Evolutionary conservation across 2,888 invertebrate species (phyloP).

Genomic region (Athalia circularis): DNA sequence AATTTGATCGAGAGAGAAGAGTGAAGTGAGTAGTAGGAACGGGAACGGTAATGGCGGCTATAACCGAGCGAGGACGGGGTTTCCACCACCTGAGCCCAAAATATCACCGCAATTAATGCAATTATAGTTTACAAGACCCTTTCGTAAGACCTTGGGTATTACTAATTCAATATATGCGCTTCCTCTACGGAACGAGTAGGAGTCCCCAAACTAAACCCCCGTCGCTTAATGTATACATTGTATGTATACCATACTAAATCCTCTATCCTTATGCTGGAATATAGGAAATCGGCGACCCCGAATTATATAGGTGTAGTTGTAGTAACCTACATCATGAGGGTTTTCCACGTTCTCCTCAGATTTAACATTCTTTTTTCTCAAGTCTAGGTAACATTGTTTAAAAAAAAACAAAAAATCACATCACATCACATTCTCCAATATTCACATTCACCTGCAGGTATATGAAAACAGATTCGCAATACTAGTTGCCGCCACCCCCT

Average conservation of each 20-base stretch:
- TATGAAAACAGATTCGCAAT: background rate
- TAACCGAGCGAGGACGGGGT: slow-evolving; percentile 70
- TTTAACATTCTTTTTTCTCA: background rate
- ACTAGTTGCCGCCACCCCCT: slow-evolving; percentile 2
- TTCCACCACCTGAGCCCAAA: slow-evolving; percentile 72
- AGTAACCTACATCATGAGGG: background rate
- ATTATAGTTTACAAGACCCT: slow-evolving; percentile 73
- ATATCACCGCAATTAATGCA: slow-evolving; percentile 73
- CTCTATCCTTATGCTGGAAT: slow-evolving; percentile 1
- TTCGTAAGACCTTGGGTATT: slow-evolving; percentile 63
- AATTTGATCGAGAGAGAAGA: slow-evolving; percentile 41
- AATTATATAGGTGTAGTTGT: background rate
- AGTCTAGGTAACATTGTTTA: no score
- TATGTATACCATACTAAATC: slow-evolving; percentile 29
- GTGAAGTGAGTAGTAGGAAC: slow-evolving; percentile 57
- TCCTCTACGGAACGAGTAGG: slow-evolving; percentile 76
- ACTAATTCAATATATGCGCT: slow-evolving; percentile 62
- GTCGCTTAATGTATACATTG: slow-evolving; percentile 73
- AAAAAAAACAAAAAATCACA: background rate
- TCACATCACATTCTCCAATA: background rate
- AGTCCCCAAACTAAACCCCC: slow-evolving; percentile 76
- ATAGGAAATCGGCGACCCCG: background rate
- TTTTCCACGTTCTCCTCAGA: background rate
- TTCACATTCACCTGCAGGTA: background rate
- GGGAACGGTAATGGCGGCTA: slow-evolving; percentile 71